Evolutionary conservation across 1,140 invertebrate genomes (phyloP), one percentile per base, ranked within the genome.

Genomic region (Ganaspis sp.): DNA sequence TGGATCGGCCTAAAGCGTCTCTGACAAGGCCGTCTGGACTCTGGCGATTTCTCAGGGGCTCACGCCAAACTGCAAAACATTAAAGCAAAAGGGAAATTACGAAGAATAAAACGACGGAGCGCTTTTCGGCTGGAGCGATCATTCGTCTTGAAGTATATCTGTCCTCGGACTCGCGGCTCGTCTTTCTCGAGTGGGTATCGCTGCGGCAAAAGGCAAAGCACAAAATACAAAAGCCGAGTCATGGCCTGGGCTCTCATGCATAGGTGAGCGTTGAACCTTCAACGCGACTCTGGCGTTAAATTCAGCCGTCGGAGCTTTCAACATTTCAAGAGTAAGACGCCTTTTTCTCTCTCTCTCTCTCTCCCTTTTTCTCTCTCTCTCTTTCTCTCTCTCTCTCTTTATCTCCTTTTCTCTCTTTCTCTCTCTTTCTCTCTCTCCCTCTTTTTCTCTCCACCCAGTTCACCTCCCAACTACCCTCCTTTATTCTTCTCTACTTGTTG

Each of bases 231-330:
- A 83, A 80, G 76, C 75, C 71, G 77, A 77, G 54, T 77, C 69
- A 69, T 69, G 54, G 77, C 77, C 73, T 72, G 29, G 76, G 73
- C 77, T 80, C 79, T 81, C 76, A 79, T 73, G 72, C 71, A 74
- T 53, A 53, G 73, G 37, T 69, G 38, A 37, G 78, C 81, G 74
- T 76, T 4, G 38, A 9, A 79, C 73, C 53, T 73, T 77, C 79
- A 81, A 82, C 82, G 78, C 70, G 64, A 81, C 81, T 34, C 29
- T 85, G 84, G 78, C 86, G 86, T 87, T 87, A 87, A 88, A 88
- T 86, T 83, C 86, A 84, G 79, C 83, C 82, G 83, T 85, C 83
- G 76, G 80, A 81, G 81, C 78, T 82, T 84, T 76, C 80, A 23
- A 17, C 17, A 49, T 49, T 49, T 49, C 15, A 49, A n/a, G n/a